Evolutionary conservation across 1,140 invertebrate genomes (phyloP), one percentile per base, ranked within the genome.

Genomic region (Rhopalosiphum padi): DNA sequence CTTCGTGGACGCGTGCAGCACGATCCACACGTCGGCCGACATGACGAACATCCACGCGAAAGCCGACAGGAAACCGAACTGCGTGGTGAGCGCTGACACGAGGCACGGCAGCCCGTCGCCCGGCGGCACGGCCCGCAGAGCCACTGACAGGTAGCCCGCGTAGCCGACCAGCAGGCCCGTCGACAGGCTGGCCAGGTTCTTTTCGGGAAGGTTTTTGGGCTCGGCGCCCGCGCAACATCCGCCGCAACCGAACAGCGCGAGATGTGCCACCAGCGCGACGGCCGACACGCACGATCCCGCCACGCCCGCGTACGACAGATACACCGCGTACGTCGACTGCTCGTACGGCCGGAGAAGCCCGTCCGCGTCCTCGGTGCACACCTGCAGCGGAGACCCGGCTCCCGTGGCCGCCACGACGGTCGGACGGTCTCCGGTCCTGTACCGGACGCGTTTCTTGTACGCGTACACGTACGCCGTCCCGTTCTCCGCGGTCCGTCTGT

Each of bases 41-140:
- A 94, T 91, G 11, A 91, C 90, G n/a, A 86, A 94, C 60, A 93
- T 55, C 94, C 94, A 94, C 7, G 91, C 90, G 48, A 94, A 92
- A 2, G 91, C 91, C 25, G 90, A 83, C 46, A 94, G 60, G 46
- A 94, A 94, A 23, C 94, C 91, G 55, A 82, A 94, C 15, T 94
- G 91, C 22, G 77, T 82, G 41, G 46, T 11, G 8, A 91, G 43
- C 46, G 90, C 94, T 2, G 48, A n/a, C 5, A n/a, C 21, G n/a
- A 68, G 25, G n/a, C 94, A 94, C 35, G 88, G 60, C 2, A 41
- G 7, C 0, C 46, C 30, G 25, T 18, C 0, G 9, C 86, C 90
- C 22, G 53, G 21, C 0, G 41, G 0, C 8, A 77, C 83, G 37
- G 18, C 83, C 0, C 21, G 30, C 18, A 82, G 7, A 0, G 46